Percentiles rank a stretch among this genome's conserved stretches.
These are phyloP conservation scores for Neodon shergylaensis DNA, from an alignment of 2,113 vertebrate species.

Conservation along the genomic window DNA sequence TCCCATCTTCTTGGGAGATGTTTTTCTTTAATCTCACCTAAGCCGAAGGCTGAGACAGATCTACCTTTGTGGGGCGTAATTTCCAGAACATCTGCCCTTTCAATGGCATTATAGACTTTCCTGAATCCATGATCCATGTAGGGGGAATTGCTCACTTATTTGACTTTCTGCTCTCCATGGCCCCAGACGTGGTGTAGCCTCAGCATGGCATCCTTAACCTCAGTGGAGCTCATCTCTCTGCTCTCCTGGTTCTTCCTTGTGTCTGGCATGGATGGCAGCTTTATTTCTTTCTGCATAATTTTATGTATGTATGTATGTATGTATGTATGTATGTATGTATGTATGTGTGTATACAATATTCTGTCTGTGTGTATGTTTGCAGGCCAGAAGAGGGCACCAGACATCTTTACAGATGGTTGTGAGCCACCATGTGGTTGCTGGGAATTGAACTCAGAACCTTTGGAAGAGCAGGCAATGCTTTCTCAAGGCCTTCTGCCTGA, in stretches of 20 bases:
- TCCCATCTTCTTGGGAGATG: neutral
- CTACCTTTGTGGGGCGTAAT: neutral
- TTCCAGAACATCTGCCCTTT: neutral
- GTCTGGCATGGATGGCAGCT: neutral
- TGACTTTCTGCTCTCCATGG: neutral
- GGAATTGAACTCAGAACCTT: no score
- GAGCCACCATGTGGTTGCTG: no score
- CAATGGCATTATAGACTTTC: neutral
- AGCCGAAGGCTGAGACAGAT: neutral
- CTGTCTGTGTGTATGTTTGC: no score
- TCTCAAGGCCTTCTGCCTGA: neutral
- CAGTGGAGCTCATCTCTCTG: neutral
- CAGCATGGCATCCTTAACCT: neutral
- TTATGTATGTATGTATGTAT: no score
- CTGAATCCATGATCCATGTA: neutral
- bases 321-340: no score
- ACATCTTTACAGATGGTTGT: no score
- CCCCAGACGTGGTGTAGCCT: neutral
- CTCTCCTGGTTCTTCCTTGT: neutral
- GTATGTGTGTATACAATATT: no score
- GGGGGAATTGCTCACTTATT: neutral
- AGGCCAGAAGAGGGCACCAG: no score
- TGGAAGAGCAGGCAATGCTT: neutral
- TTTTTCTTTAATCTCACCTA: conserved; percentile 16
- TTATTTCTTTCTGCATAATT: neutral